Percentiles rank a stretch among this genome's conserved stretches.
Evolutionary conservation across 1,140 invertebrate species (phyloP).

Genomic region (Harpegnathos saltator): DNA sequence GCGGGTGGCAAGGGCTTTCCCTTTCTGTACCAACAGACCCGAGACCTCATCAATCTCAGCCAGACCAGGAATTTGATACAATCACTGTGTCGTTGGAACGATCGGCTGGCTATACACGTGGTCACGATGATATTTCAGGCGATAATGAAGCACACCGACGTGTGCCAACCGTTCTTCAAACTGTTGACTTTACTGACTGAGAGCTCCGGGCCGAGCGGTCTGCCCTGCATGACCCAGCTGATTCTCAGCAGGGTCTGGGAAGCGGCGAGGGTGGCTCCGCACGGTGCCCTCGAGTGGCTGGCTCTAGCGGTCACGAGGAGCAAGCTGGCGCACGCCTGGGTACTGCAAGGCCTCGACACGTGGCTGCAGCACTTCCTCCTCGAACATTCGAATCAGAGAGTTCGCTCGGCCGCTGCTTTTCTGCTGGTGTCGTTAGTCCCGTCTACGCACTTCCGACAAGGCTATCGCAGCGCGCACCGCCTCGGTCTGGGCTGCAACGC

Average conservation of each 20-base stretch:
- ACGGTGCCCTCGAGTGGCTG: constrained; percentile 96
- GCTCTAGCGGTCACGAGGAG: constrained; percentile 93
- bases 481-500: constrained; percentile 82
- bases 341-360: constrained; percentile 93
- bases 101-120: constrained; percentile 93
- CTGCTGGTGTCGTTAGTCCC: constrained; percentile 95
- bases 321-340: constrained; percentile 95
- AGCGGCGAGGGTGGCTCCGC: constrained; percentile 94
- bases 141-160: constrained; percentile 95
- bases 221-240: constrained; percentile 94
- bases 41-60: constrained; percentile 96
- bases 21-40: constrained; percentile 97
- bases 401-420: constrained; percentile 94
- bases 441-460: constrained; percentile 94
- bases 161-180: constrained; percentile 96
- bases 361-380: constrained; percentile 97
- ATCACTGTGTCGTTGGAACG: constrained; percentile 95
- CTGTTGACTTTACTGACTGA: constrained; percentile 93
- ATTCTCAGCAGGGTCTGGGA: constrained; percentile 96
- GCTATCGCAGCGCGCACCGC: constrained; percentile 90
- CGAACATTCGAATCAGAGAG: constrained; percentile 93
- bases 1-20: constrained; percentile 96
- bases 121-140: constrained; percentile 95
- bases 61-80: constrained; percentile 97
- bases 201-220: constrained; percentile 90